Base-by-base conservation (phyloP, 1,140 invertebrate genomes). In the Riptortus pedestris region DNA sequence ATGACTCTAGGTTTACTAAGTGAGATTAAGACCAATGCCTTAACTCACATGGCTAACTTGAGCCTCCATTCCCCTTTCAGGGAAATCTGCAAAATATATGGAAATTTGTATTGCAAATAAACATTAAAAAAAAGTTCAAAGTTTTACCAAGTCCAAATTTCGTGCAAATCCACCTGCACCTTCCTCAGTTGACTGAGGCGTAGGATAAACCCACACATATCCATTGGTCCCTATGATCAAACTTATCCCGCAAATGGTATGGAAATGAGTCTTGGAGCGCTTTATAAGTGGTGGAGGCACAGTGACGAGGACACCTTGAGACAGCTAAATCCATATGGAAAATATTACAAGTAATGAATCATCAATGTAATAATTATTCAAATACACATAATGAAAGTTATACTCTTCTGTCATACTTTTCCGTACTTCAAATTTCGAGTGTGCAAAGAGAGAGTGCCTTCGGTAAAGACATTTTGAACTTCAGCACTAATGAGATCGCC, bases 401-500 rank as follows among this genome's bases (percentile, higher is more conserved):
- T n/a, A n/a, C n/a, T n/a, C n/a, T n/a, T n/a, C n/a, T 38, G 31
- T 14, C 16, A 72, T 72, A 93, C 85, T 79, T 96, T 99, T 52
- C 96, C 96, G 82, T 98, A 99, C 72, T 96, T 97, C 47, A 96
- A 82, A 77, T 90, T 96, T 74, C 96, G 82, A 0, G 96, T 97
- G 72, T 99, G 94, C 20, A 99, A 78, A 0, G 91, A 93, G 2
- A 99, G 73, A 4, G 90, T 85, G 20, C 96, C 93, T 78, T 99
- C 96, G 38, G 84, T 80, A 55, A 62, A 69, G 20, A 94, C 83
- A 74, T 85, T 93, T 74, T 98, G 91, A 0, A 98, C 95, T 82
- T 99, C 94, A 12, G 95, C 95, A 77, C 92, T 96, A 38, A 99
- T 93, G 0, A 99, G 77, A 78, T 99, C 96, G 24, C 96, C 96